Base-by-base conservation (phyloP, 2,113 vertebrate species). In the Xenotilapia flavipinnis region DNA sequence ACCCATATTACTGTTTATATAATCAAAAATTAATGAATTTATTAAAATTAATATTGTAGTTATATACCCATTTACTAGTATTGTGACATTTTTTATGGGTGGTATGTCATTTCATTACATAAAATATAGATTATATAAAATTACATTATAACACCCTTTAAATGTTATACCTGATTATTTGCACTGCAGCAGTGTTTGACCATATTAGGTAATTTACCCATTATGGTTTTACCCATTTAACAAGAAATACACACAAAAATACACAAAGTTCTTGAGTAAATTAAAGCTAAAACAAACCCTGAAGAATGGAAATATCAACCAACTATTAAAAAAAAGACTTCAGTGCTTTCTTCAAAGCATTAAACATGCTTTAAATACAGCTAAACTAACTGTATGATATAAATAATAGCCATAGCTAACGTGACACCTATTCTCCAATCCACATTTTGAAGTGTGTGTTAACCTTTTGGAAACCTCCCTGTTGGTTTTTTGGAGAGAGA, bases 121-220 rank as follows among this genome's bases (percentile, higher is more conserved):
- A 23, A 15, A 70, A 70, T 42, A 70, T 9, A 23, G 36, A 23
- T 23, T 60, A 23, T 14, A 42, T 70, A 42, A 70, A 42, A 42
- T 42, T 0, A 23, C 12, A 36, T 62, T 21, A 0, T 14, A 42
- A 70, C 12, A 70, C n/a, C 36, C 0, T 23, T 0, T 28, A 28
- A 0, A 6, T 70, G 5, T 40, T 70, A 42, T 14, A 9, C 36
- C 11, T 68, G 62, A 68, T 42, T 9, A 70, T 70, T 70, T 70
- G 36, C 12, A 42, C n/a, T 42, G n/a, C 65, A 70, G 36, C 36
- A 23, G 36, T 14, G 7, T 42, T 70, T 70, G 62, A 0, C 36
- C 12, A 14, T 70, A 23, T 40, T 70, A 42, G 62, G 7, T 42
- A 6, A 42, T 70, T 70, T 70, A 70, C 26, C 26, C 55, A 58